Percentiles rank a stretch among this genome's conserved stretches.
Conservation (phyloP, 2,797 vertebrate species). For the Momotus momota region DNA sequence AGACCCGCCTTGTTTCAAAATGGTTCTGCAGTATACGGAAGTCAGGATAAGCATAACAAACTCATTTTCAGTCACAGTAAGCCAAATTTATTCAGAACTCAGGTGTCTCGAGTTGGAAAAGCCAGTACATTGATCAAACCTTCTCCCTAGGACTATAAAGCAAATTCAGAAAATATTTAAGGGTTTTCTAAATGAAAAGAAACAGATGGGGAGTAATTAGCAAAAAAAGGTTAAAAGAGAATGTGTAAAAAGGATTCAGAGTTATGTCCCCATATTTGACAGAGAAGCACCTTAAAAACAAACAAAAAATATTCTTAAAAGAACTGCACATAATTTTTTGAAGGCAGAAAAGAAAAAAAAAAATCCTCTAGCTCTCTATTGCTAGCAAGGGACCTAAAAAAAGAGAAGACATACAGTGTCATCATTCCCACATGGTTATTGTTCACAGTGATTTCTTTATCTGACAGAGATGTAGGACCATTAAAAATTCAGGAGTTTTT, state of each 20-base stretch:
- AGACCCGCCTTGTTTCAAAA: background rate
- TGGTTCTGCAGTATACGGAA: background rate
- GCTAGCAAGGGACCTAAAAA: slow-evolving; percentile 37
- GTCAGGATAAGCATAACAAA: background rate
- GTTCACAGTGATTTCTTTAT: background rate
- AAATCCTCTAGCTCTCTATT: background rate
- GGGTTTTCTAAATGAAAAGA: background rate
- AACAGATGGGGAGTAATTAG: background rate
- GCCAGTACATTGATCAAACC: background rate
- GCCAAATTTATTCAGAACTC: background rate
- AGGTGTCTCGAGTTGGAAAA: background rate
- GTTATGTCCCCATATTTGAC: background rate
- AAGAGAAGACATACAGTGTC: background rate
- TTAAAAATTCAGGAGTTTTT: background rate
- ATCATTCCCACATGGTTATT: background rate
- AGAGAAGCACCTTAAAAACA: background rate
- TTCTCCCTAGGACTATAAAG: background rate
- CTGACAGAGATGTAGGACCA: background rate
- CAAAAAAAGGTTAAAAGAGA: background rate
- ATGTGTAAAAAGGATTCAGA: background rate
- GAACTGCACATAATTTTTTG: background rate
- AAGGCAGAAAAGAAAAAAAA: background rate
- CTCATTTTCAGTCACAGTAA: background rate
- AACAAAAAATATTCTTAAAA: background rate
- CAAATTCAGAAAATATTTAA: background rate